Evolutionary conservation across 1,140 invertebrate species (phyloP).

Genomic region (Dreissena polymorpha): DNA sequence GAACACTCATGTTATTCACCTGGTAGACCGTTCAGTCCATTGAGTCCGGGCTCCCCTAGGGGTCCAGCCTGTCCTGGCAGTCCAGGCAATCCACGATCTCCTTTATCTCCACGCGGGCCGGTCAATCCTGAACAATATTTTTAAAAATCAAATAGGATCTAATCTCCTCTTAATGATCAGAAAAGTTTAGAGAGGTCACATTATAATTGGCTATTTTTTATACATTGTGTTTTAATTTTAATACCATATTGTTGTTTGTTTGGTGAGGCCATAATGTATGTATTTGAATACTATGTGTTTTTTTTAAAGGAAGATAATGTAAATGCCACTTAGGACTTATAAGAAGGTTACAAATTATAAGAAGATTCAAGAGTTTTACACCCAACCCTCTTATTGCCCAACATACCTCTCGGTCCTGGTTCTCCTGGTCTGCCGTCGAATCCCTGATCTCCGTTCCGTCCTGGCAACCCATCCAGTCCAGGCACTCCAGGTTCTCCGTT

Average conservation of each 20-base stretch:
- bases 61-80: conserved; percentile 55
- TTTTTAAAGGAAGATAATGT: too few relatives aligned
- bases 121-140: conserved; percentile 53
- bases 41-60: conserved; percentile 45
- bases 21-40: conserved; percentile 50
- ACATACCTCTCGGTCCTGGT: conserved; percentile 48
- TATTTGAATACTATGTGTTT: too few relatives aligned
- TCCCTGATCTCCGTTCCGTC: conserved; percentile 32
- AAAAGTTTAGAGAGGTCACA: neutral
- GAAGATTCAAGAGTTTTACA: too few relatives aligned
- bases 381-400: neutral
- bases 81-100: conserved; percentile 45
- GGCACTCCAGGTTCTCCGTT: conserved; percentile 50
- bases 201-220: neutral
- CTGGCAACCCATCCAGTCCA: conserved; percentile 51
- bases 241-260: neutral
- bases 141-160: neutral
- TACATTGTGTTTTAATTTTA: neutral
- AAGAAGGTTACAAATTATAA: too few relatives aligned
- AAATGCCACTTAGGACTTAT: too few relatives aligned
- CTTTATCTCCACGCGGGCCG: conserved; percentile 57
- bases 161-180: neutral
- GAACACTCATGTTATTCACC: conserved; percentile 22
- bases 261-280: too few relatives aligned
- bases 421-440: conserved; percentile 47